Conservation (phyloP, 2,797 vertebrate species). For the Ptychadena robeensis region DNA sequence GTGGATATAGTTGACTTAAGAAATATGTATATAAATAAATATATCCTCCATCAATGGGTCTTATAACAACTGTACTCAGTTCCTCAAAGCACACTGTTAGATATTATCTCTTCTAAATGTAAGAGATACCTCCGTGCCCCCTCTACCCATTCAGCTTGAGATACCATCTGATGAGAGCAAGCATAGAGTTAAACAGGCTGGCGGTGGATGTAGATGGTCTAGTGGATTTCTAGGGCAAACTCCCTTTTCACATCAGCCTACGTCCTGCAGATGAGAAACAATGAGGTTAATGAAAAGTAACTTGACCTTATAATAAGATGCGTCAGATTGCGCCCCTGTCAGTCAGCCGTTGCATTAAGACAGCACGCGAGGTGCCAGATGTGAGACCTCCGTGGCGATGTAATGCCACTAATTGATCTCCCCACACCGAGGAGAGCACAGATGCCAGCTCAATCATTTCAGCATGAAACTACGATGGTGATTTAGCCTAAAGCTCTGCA, state of each 20-base stretch:
- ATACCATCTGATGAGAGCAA: background rate
- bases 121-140: too few species aligned
- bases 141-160: too few species aligned
- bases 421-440: background rate
- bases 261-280: background rate
- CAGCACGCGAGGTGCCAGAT: slow-evolving; percentile 1
- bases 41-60: too few species aligned
- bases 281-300: slow-evolving; percentile 16
- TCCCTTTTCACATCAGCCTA: background rate
- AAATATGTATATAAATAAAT: too few species aligned
- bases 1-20: too few species aligned
- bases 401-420: background rate
- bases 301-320: background rate
- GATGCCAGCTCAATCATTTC: slow-evolving; percentile 18
- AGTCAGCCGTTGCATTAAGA: background rate
- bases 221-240: background rate
- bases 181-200: background rate
- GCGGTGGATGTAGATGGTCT: background rate
- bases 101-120: too few species aligned
- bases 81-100: too few species aligned
- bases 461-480: slow-evolving; percentile 14
- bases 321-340: background rate
- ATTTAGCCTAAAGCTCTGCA: slow-evolving; percentile 21
- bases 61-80: too few species aligned
- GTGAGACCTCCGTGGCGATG: slow-evolving; percentile 8